A percentile compares a stretch with the other conserved stretches of the same genome.
Conservation (phyloP, 2,113 vertebrate species). For the Sander lucioperca region DNA sequence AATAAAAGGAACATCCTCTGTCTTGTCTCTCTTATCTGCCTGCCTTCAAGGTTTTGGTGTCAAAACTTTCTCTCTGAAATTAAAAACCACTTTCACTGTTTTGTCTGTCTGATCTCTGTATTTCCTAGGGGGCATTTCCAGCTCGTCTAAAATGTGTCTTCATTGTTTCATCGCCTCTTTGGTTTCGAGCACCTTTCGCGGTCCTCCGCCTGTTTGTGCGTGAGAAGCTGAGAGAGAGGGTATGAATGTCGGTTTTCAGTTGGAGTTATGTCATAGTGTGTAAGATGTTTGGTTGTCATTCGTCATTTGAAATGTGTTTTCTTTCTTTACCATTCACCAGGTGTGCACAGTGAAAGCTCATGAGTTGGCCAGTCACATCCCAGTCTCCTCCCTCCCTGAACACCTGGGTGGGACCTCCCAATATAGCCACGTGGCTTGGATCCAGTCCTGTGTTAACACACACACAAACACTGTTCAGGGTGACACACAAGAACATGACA, state of each 20-base stretch:
- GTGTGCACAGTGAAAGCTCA: constrained; percentile 87
- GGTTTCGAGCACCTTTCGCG: constrained; percentile 86
- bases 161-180: constrained; percentile 87
- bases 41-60: neutral
- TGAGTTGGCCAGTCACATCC: constrained; percentile 86
- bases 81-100: neutral
- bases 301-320: neutral
- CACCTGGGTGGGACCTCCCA: constrained; percentile 86
- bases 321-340: constrained; percentile 60
- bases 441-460: constrained; percentile 87
- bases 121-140: constrained; percentile 84
- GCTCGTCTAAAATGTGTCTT: constrained; percentile 88
- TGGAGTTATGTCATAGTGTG: neutral
- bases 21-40: neutral
- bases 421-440: constrained; percentile 88
- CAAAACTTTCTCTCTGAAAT: neutral
- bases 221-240: constrained; percentile 87
- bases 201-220: constrained; percentile 86
- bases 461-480: constrained; percentile 74
- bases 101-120: constrained; percentile 1
- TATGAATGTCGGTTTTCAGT: constrained; percentile 47
- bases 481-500: constrained; percentile 66
- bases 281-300: neutral
- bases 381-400: constrained; percentile 85
- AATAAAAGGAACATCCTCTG: constrained; percentile 7